Evolutionary conservation across 2,888 invertebrate genomes (phyloP), one percentile per base, ranked within the genome.

Genomic region (Pinctada fucata): DNA sequence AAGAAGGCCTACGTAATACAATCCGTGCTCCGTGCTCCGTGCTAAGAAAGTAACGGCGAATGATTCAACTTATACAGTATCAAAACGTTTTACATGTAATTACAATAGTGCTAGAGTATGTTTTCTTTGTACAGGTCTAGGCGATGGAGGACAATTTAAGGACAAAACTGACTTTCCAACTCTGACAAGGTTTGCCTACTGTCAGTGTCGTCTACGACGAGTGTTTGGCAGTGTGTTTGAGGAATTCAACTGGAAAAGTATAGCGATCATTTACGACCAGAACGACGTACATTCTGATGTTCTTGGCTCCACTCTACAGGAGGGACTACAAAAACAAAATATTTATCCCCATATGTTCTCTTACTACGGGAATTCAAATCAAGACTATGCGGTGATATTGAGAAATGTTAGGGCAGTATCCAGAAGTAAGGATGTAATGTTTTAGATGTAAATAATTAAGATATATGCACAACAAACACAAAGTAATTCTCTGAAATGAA

Each of bases 171-270:
- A 85, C 66, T 89, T 80, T 76, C 85, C 85, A 49, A 89, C 88
- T 2, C 72, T 89, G 72, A 89, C 89, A 6, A 80, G 89, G 50
- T 79, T 89, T 47, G 83, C 89, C n/a, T 89, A 89, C 78, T 89
- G 89, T 72, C 89, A 89, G 76, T 89, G 89, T 82, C 86, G 88
- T 1, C 79, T 89, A 50, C 72, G 89, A 4, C 84, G 80, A 72
- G 88, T 89, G 16, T 85, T 89, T 63, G 87, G 84, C 3, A 87
- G 86, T 72, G 80, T 88, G 2, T 87, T 89, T 66, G 45, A 31
- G 3, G 45, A 81, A 47, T 89, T 89, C 71, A 64, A 78, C 69
- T 89, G 89, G 89, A 83, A 80, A 1, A 80, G 85, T 48, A 81
- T 89, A 63, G 83, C 85, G n/a, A 72, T 89, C 2, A 82, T 89